These are phyloP conservation scores for Drosophila micromelanica DNA, from an alignment of 1,140 invertebrate species.

Conservation along the genomic window DNA sequence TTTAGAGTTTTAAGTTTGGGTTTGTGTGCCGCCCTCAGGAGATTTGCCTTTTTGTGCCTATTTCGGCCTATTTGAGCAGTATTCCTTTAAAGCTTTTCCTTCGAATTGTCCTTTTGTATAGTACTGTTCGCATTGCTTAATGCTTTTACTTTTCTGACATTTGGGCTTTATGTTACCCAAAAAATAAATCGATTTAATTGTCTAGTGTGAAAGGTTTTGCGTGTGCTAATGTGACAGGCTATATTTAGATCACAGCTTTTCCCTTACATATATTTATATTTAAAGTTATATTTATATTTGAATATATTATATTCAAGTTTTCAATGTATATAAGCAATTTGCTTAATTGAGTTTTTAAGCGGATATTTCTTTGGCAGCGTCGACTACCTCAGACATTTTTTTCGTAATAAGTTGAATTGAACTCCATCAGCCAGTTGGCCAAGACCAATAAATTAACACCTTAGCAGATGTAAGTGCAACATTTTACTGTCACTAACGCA, in stretches of 20 bases:
- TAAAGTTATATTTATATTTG: not conserved
- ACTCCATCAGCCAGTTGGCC: slow-evolving; percentile 16
- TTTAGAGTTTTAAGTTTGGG: slow-evolving; percentile 28
- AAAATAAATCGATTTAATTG: slow-evolving; percentile 46
- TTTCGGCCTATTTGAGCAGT: slow-evolving; percentile 17
- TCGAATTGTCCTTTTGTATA: slow-evolving; percentile 28
- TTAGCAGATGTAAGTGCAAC: slow-evolving; percentile 52
- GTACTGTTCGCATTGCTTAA: slow-evolving; percentile 61
- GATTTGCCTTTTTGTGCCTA: slow-evolving; percentile 49
- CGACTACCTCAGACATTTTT: not conserved
- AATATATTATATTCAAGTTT: too few species aligned
- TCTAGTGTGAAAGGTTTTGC: slow-evolving; percentile 51
- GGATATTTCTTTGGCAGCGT: slow-evolving; percentile 4
- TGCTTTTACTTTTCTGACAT: slow-evolving; percentile 68
- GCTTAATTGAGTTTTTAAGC: slow-evolving; percentile 8
- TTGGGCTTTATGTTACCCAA: slow-evolving; percentile 32
- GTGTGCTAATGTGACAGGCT: slow-evolving; percentile 20
- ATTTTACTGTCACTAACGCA: slow-evolving; percentile 76
- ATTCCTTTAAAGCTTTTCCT: slow-evolving; percentile 36
- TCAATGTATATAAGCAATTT: not conserved
- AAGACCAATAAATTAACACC: slow-evolving; percentile 15
- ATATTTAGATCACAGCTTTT: not conserved
- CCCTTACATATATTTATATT: too few species aligned
- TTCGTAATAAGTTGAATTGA: slow-evolving; percentile 8
- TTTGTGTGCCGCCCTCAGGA: slow-evolving; percentile 46